Evolutionary conservation across 2,797 vertebrate species (phyloP), one percentile per base, ranked within the genome.

Genomic region (Perodicticus potto): DNA sequence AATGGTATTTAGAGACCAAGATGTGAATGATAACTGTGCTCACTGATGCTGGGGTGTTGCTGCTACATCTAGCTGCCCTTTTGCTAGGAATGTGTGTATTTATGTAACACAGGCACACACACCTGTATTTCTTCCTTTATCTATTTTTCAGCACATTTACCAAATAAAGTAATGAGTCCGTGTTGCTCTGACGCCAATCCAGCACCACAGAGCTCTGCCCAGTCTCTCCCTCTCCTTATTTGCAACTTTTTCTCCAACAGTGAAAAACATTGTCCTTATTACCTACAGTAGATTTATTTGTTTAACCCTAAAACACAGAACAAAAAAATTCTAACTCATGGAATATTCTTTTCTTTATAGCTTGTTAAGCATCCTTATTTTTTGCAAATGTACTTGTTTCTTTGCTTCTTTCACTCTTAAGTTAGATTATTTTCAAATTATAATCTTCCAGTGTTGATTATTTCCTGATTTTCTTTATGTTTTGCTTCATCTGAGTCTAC

Each of bases 401-500:
- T 88, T 45, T 45, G 53, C 29, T 53, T 89, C 27, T 34, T 67
- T 80, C 55, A 40, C 10, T 89, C 65, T 82, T 69, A 7, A 20
- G 77, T 29, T 86, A 43, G 63, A 77, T 69, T 84, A 37, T 93
- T 90, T 87, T 87, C 32, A 49, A 59, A 84, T 94, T 65, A 49
- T 59, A 53, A 23, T 86, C 77, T 74, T 67, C 49, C 49, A 73
- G 45, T 73, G 5, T 32, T 40, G 25, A 37, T 49, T 72, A 37
- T 53, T 91, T 43, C 55, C 55, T 73, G 57, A 1, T 63, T 43
- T 43, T 70, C 73, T 63, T 1, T 11, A 19, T 34, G 63, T 27
- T n/a, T 55, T 65, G 14, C 27, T 45, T 11, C 53, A 9, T 69
- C 20, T 69, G 23, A 25, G 13, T 61, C 34, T 43, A 14, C 23